Evolutionary conservation across 2,888 invertebrate species (phyloP).

Genomic region (Agrochola circellaris): DNA sequence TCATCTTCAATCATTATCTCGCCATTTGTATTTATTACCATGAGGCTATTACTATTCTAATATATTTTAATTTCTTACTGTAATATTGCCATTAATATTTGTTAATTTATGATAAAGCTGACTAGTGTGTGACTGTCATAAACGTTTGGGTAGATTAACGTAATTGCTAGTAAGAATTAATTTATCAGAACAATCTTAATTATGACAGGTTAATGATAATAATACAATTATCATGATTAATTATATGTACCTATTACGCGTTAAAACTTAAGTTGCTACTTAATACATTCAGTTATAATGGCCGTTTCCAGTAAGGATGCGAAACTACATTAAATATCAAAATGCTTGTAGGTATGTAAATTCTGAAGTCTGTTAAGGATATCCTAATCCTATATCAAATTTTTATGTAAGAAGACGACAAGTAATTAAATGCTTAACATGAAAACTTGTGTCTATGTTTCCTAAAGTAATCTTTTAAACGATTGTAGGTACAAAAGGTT

Average conservation of each 20-base stretch:
- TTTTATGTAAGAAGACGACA: not conserved
- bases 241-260: not conserved
- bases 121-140: not conserved
- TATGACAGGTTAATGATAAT: not conserved
- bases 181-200: not conserved
- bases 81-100: not conserved
- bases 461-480: not conserved
- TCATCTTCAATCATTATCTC: not conserved
- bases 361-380: conserved; percentile 21
- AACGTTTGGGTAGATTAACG: not conserved
- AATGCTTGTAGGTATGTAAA: not conserved
- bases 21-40: not conserved
- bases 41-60: not conserved
- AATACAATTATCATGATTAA: not conserved
- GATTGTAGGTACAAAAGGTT: conserved; percentile 1
- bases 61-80: not conserved
- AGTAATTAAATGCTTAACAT: not conserved
- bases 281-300: not conserved
- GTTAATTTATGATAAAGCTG: not conserved
- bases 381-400: conserved; percentile 17
- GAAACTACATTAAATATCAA: conserved; percentile 10
- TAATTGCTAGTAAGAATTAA: not conserved
- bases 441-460: not conserved
- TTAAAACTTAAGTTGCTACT: not conserved
- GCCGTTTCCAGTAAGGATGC: conserved; percentile 4